phyloP scores from a whole-genome alignment of 1,140 invertebrate genomes.

The Anthonomus grandis region DNA sequence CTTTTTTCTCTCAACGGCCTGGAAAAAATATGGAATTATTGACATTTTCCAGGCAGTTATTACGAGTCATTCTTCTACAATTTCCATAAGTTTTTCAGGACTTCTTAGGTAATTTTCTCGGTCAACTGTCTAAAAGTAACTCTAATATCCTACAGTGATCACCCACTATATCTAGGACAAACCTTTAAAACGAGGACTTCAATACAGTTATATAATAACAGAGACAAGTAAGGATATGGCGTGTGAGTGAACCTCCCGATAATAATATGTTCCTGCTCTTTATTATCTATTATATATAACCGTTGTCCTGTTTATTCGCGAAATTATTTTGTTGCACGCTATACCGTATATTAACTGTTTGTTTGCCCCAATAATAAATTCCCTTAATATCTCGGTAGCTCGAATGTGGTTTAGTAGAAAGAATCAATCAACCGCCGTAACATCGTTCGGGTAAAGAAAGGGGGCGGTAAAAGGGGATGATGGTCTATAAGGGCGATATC shows the following conservation, averaged over 20 bases:
- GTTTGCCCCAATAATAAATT: conserved; percentile 22
- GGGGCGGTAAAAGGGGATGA: too few relatives aligned
- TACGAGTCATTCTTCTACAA: too few relatives aligned
- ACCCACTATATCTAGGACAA: neutral
- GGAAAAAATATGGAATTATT: too few relatives aligned
- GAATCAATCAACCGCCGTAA: conserved; percentile 18
- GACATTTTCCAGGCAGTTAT: too few relatives aligned
- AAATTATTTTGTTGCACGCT: conserved; percentile 1
- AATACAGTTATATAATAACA: neutral
- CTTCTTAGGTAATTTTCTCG: too few relatives aligned
- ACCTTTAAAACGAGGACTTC: neutral
- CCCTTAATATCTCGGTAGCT: conserved; percentile 8
- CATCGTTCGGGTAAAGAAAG: conserved; percentile 4
- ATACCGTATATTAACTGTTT: neutral
- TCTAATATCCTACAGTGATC: neutral
- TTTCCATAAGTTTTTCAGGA: too few relatives aligned
- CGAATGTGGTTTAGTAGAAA: conserved; percentile 22
- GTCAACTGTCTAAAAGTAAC: too few relatives aligned
- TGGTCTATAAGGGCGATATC: conserved; percentile 24
- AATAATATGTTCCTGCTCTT: neutral
- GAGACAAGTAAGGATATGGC: neutral
- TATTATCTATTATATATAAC: neutral
- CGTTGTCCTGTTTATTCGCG: conserved; percentile 1
- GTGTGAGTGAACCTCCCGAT: too few relatives aligned
- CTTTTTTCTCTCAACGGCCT: too few relatives aligned